phyloP scores from a whole-genome alignment of 2,888 invertebrate species.

The Drosophila yooni region DNA sequence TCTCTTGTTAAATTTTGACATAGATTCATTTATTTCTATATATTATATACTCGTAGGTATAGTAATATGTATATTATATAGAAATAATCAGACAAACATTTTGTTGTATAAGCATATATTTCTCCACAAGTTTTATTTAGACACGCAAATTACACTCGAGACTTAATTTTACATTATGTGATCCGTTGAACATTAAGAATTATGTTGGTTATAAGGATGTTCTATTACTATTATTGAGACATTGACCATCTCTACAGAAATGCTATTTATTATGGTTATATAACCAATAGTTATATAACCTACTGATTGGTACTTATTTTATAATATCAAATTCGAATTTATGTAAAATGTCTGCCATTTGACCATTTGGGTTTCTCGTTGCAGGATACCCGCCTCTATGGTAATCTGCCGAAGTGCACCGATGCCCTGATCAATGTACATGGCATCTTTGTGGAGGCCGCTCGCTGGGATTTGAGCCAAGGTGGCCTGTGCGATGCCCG shows the following conservation, averaged over 20 bases:
- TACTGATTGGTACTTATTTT: not conserved
- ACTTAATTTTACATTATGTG: not conserved
- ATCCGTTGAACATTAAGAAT: not conserved
- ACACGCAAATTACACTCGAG: not conserved
- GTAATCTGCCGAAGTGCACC: conserved; percentile 86
- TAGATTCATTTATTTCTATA: not conserved
- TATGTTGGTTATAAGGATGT: not conserved
- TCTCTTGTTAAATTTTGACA: not conserved
- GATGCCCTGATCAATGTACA: conserved; percentile 91
- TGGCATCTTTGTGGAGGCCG: conserved; percentile 95
- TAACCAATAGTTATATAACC: not conserved
- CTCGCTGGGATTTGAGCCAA: conserved; percentile 90
- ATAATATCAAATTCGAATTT: not conserved
- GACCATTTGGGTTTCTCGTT: conserved; percentile 15
- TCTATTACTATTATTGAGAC: not conserved
- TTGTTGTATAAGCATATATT: not conserved
- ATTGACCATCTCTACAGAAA: not conserved
- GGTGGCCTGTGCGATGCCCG: conserved; percentile 91
- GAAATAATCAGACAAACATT: not conserved
- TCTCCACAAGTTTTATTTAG: not conserved
- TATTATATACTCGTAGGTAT: not conserved
- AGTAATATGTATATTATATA: no score
- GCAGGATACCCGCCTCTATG: conserved; percentile 86
- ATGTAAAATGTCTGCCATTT: not conserved
- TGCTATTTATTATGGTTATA: not conserved